Conservation (phyloP, 1,140 invertebrate species). For the Drosophila nannoptera region DNA sequence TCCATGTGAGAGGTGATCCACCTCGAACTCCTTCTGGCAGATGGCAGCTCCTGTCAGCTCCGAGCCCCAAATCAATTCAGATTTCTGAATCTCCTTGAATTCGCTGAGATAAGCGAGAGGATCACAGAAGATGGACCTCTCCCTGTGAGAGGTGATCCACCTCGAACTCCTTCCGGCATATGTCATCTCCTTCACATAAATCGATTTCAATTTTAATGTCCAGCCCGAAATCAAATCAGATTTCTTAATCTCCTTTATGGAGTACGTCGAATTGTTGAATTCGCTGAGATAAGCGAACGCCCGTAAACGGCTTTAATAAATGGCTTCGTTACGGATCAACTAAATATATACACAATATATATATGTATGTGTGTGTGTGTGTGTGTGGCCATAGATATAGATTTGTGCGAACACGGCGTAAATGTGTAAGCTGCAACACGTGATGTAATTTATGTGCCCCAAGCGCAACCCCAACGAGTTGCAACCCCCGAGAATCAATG, state of each 20-base stretch:
- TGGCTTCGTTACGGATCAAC: constrained; percentile 10
- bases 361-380: neutral
- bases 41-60: too few species aligned
- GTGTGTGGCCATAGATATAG: neutral
- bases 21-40: too few species aligned
- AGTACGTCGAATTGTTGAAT: neutral
- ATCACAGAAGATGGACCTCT: too few species aligned
- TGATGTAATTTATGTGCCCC: constrained; percentile 61
- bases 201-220: neutral
- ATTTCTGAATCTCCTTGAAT: too few species aligned
- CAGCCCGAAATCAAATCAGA: neutral
- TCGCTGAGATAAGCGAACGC: neutral
- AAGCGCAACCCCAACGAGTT: constrained; percentile 22
- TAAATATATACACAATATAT: neutral
- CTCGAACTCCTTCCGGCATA: too few species aligned
- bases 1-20: too few species aligned
- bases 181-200: too few species aligned
- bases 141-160: too few species aligned
- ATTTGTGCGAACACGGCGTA: constrained; percentile 37
- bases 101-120: too few species aligned
- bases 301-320: constrained; percentile 13
- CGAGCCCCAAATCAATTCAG: too few species aligned
- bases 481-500: constrained; percentile 46
- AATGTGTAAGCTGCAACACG: constrained; percentile 65
- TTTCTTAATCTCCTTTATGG: constrained; percentile 7